Base-by-base conservation (phyloP, 2,888 invertebrate genomes). In the Caenorhabditis sinica region DNA sequence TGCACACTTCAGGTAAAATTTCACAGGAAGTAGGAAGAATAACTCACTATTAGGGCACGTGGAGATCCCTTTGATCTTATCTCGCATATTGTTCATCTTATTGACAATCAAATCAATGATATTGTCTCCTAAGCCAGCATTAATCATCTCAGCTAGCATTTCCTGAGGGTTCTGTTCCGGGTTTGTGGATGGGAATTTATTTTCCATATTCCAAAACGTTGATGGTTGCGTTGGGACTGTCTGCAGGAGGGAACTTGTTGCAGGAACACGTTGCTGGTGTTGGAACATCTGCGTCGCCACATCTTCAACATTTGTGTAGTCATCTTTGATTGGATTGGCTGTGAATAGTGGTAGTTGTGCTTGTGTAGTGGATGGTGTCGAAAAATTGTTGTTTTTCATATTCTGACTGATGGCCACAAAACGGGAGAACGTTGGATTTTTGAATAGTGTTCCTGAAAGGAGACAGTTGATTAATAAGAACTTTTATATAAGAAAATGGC, bases 381-480 rank as follows among this genome's bases (percentile, higher is more conserved):
- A 65, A 20, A 72, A 65, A 36, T 76, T 88, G 36, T 87, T 87
- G 72, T 88, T 88, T 30, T 85, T 83, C 49, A 87, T 66, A 15
- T 71, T 86, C 30, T 86, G 82, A 49, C 77, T 81, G 49, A 88
- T 68, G 63, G 89, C 87, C 36, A 89, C 79, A 15, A 89, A 68
- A 11, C 86, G 86, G 15, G 80, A 79, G 40, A 89, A 87, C 6
- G 83, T 60, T 25, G 83, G 81, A 17, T 88, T 86, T 69, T 86
- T 86, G 82, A 88, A 85, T 13, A 88, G 63, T 4, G 84, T 63
- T 28, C 86, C 79, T 80, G 69, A 60, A 33, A 45, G n/a, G 33
- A n/a, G 43, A 33, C 23, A 45, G n/a, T 2, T 25, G 28, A 25
- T 63, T 25, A 45, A 43, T 30, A 51, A 40, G 13, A 40, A 40